Conservation (phyloP, 2,888 invertebrate genomes). For the Heliconius hortense region DNA sequence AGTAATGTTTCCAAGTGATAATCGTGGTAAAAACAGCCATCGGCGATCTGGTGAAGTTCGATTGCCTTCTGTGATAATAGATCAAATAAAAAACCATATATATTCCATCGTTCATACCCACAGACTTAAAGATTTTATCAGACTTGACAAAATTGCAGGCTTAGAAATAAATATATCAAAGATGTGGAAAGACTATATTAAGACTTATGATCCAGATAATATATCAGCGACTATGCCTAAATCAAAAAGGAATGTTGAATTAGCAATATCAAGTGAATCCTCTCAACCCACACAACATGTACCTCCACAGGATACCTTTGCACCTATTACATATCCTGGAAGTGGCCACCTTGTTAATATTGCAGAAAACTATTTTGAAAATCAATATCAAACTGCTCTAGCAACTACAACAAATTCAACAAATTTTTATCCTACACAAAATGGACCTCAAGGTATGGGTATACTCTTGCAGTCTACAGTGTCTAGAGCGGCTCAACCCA, state of each 20-base stretch:
- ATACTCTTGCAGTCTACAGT: conserved; percentile 70
- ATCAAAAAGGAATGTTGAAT: conserved; percentile 69
- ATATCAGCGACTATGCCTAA: conserved; percentile 76
- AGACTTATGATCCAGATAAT: conserved; percentile 78
- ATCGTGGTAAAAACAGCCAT: conserved; percentile 80
- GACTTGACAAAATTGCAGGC: conserved; percentile 79
- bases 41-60: conserved; percentile 77
- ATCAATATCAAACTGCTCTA: conserved; percentile 71
- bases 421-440: conserved; percentile 75
- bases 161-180: conserved; percentile 81
- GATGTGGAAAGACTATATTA: conserved; percentile 83
- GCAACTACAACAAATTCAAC: conserved; percentile 60
- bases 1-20: conserved; percentile 81
- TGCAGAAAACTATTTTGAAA: conserved; percentile 78
- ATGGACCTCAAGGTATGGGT: conserved; percentile 72
- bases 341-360: conserved; percentile 76
- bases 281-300: conserved; percentile 50
- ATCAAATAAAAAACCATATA: conserved; percentile 80
- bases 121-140: conserved; percentile 76
- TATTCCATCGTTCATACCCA: conserved; percentile 80
- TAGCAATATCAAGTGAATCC: conserved; percentile 54
- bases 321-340: conserved; percentile 70
- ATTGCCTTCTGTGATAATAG: conserved; percentile 73
- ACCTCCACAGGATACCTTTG: conserved; percentile 61
- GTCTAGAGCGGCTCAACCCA: conserved; percentile 63